Conservation (phyloP, 2,113 vertebrate genomes). For the Orthonyx spaldingii region DNA sequence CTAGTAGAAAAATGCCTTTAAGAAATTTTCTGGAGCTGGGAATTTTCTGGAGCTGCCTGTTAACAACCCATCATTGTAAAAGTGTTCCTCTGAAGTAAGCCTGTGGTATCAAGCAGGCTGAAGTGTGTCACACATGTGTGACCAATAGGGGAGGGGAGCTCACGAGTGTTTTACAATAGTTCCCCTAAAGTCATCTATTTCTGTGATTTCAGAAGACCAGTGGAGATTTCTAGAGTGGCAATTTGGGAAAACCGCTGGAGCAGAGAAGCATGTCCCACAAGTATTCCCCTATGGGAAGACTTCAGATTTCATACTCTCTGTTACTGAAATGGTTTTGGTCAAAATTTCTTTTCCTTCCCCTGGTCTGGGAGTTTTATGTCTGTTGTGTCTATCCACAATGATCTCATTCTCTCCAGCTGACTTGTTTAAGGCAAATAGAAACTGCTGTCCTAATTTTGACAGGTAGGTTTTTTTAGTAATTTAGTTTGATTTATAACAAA, state of each 20-base stretch:
- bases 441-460: slow-evolving; percentile 21
- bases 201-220: background rate
- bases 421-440: slow-evolving; percentile 6
- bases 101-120: background rate
- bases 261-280: background rate
- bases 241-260: slow-evolving; percentile 9
- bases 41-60: background rate
- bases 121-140: background rate
- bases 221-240: background rate
- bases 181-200: background rate
- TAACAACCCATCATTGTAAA: background rate
- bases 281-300: background rate
- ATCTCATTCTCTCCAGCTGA: slow-evolving; percentile 53
- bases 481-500: background rate
- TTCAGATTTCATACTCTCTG: background rate
- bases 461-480: slow-evolving; percentile 22
- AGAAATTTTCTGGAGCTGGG: background rate
- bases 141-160: background rate
- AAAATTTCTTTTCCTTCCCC: slow-evolving; percentile 7
- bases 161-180: background rate
- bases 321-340: slow-evolving; percentile 20
- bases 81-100: background rate
- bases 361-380: slow-evolving; percentile 6
- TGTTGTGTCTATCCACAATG: slow-evolving; percentile 18
- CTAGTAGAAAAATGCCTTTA: background rate